Percentiles rank a stretch among this genome's conserved stretches.
phyloP scores from a whole-genome alignment of 1,140 invertebrate species.

The Neuroterus valhalla region DNA sequence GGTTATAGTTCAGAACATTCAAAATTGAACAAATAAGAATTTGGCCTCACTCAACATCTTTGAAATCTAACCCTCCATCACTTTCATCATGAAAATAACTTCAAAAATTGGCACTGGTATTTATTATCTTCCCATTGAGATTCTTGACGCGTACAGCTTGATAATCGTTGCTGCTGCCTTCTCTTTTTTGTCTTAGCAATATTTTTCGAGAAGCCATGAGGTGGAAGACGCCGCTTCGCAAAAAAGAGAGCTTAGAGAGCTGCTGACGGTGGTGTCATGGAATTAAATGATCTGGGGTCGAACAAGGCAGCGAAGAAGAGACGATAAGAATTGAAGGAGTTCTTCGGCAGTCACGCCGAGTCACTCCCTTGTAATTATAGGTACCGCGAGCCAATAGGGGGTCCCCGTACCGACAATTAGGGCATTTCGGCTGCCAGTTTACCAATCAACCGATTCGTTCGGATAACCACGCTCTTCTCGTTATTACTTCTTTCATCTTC shows the following conservation, averaged over 20 bases:
- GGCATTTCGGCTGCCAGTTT: conserved; percentile 60
- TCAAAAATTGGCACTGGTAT: too few species aligned
- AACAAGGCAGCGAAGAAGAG: conserved; percentile 26
- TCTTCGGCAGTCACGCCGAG: conserved; percentile 53
- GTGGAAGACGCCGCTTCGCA: neutral
- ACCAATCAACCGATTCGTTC: conserved; percentile 52
- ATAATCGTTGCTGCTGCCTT: neutral
- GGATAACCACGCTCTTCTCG: conserved; percentile 42
- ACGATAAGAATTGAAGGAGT: conserved; percentile 56
- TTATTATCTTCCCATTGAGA: neutral
- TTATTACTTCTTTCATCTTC: neutral
- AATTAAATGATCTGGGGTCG: conserved; percentile 61
- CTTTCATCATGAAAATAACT: too few species aligned
- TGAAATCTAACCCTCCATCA: too few species aligned
- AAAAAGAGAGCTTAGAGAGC: conserved; percentile 11
- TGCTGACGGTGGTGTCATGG: conserved; percentile 51
- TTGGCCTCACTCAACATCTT: too few species aligned
- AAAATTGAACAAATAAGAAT: too few species aligned
- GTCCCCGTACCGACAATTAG: conserved; percentile 60
- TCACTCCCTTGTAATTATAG: conserved; percentile 68
- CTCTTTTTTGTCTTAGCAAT: neutral
- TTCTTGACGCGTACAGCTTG: neutral
- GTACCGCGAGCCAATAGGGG: conserved; percentile 63
- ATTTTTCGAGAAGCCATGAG: neutral
- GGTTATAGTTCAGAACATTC: too few species aligned